Evolutionary conservation across 1,140 invertebrate species (phyloP), one percentile per base, ranked within the genome.

Genomic region (Belonocnema kinseyi): DNA sequence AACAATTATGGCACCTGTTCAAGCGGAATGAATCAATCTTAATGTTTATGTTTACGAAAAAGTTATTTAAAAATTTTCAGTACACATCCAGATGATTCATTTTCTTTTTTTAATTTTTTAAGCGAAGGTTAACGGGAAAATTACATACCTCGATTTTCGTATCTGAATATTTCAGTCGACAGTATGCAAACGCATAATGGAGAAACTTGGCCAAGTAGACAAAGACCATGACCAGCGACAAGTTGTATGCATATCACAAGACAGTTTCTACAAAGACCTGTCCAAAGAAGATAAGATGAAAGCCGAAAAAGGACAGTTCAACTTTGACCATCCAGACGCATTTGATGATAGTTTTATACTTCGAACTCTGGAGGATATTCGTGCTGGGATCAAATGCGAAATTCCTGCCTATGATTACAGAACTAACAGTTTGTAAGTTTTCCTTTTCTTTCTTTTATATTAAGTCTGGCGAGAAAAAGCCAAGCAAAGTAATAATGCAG

Each of bases 301-400:
- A 87, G 98, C 98, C n/a, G 93, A 95, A 72, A 96, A 96, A 85
- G 98, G 98, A 70, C 94, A 97, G 78, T 99, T 97, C 86, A 99
- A 99, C 92, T 99, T 99, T 92, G 98, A 99, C 92, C 98, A 99
- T 93, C 98, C 98, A 33, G 96, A 97, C 91, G 97, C 97, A 0
- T 97, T 98, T 90, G 96, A 99, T 89, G 95, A 97, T 86, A 95
- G 96, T 66, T 92, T 97, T 19, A 95, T 99, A 85, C 91, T 95
- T 21, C 92, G 95, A 71, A 97, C 96, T 0, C 90, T 99, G 46
- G 93, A 94, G 82, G 94, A 96, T 83, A 96, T 99, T 79, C 91
- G 97, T 7, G 94, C 94, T 83, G 97, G 97, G 1, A 94, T 95
- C 79, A 96, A 95, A 84, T 97, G 98, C 74, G 93, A 97, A 89